Evolutionary conservation across 1,140 invertebrate genomes (phyloP).

Genomic region (Drosophila nebulosa): DNA sequence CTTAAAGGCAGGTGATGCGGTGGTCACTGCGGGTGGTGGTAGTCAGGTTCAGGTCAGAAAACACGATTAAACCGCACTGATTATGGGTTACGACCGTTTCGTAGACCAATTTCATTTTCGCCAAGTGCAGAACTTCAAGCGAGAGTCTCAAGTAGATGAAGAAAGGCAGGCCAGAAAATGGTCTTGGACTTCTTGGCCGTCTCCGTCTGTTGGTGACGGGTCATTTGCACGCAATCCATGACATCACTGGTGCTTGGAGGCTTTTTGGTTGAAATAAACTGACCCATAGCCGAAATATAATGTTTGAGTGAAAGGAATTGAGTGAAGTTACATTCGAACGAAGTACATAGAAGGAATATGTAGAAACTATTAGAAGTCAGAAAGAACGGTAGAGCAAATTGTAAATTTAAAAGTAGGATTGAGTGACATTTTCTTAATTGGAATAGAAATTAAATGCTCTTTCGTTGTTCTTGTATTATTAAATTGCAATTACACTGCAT

Average conservation of each 20-base stretch:
- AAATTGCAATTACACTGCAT: conserved; percentile 43
- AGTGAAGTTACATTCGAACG: background rate
- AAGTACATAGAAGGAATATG: too few species aligned
- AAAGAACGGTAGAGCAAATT: conserved; percentile 12
- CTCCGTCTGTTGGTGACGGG: conserved; percentile 60
- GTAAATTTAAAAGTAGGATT: background rate
- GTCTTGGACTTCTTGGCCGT: conserved; percentile 16
- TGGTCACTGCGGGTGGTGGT: conserved; percentile 17
- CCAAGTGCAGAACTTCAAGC: conserved; percentile 37
- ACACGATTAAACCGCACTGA: conserved; percentile 59
- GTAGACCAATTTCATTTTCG: conserved; percentile 25
- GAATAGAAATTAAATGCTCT: conserved; percentile 41
- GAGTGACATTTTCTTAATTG: conserved; percentile 52
- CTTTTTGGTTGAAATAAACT: background rate
- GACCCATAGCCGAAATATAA: conserved; percentile 11
- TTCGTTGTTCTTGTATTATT: conserved; percentile 41
- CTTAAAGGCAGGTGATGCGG: background rate
- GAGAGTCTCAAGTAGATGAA: conserved; percentile 29
- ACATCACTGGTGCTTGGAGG: conserved; percentile 55
- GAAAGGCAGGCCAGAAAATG: conserved; percentile 10
- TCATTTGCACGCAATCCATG: conserved; percentile 73
- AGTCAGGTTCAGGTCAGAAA: conserved; percentile 6
- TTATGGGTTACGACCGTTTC: conserved; percentile 64
- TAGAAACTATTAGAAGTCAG: conserved; percentile 16
- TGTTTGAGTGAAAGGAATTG: background rate